Percentiles rank a stretch among this genome's conserved stretches.
Conservation (phyloP, 2,113 vertebrate species). For the Myotis yumanensis region DNA sequence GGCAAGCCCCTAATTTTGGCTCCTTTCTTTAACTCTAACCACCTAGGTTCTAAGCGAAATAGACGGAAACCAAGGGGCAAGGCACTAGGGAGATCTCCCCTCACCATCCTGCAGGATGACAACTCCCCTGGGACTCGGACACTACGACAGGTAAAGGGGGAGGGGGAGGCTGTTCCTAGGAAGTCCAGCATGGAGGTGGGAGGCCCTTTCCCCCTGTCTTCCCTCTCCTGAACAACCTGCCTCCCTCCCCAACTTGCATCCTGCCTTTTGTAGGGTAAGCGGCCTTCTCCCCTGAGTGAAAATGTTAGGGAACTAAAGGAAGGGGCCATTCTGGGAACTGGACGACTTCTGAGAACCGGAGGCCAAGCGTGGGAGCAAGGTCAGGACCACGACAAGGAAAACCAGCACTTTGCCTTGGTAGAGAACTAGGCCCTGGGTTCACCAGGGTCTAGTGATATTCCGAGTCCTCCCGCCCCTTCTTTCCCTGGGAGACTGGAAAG, state of each 20-base stretch:
- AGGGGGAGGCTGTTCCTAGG: background rate
- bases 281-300: constrained; percentile 73
- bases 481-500: background rate
- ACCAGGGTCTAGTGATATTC: background rate
- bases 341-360: constrained; percentile 64
- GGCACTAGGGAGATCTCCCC: constrained; percentile 88
- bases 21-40: constrained; percentile 15
- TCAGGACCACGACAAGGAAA: constrained; percentile 84
- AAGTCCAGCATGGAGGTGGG: background rate
- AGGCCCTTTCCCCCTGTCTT: background rate
- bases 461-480: background rate
- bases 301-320: constrained; percentile 81
- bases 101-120: constrained; percentile 90
- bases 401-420: constrained; percentile 79
- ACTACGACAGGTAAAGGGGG: constrained; percentile 80
- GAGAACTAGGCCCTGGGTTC: constrained; percentile 75
- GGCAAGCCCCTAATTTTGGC: background rate
- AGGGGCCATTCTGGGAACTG: constrained; percentile 50
- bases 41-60: constrained; percentile 73
- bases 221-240: background rate
- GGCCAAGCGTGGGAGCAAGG: constrained; percentile 60
- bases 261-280: constrained; percentile 78
- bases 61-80: constrained; percentile 81
- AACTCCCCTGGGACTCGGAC: constrained; percentile 88
- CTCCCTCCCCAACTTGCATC: background rate